Evolutionary conservation across 2,113 vertebrate genomes (phyloP).

Genomic region (Desmodus rotundus): DNA sequence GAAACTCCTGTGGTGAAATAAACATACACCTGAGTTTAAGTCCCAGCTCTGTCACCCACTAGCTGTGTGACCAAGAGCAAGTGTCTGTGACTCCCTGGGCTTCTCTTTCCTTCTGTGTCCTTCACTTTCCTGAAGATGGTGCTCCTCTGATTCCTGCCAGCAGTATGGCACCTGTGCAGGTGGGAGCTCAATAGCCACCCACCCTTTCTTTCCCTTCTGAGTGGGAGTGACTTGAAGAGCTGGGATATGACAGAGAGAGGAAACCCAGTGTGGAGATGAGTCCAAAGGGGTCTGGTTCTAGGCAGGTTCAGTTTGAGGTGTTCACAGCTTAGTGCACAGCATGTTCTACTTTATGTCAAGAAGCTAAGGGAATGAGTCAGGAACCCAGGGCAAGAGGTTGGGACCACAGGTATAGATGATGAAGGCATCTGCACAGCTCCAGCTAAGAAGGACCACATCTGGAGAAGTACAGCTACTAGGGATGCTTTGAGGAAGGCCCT

Average conservation of each 20-base stretch:
- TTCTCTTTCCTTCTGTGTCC: not conserved
- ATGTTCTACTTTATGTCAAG: not conserved
- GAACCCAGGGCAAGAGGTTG: not conserved
- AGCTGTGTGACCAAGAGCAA: not conserved
- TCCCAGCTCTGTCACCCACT: not conserved
- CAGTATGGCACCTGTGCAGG: not conserved
- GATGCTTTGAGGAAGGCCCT: not conserved
- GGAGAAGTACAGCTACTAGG: not conserved
- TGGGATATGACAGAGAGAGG: not conserved
- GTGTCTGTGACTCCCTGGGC: not conserved
- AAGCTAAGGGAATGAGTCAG: not conserved
- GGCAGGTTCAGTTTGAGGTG: not conserved
- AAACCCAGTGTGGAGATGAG: not conserved
- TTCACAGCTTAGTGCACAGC: not conserved
- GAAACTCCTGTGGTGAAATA: not conserved
- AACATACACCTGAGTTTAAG: not conserved
- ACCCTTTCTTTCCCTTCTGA: no score
- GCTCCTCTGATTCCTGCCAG: not conserved
- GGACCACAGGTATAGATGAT: not conserved
- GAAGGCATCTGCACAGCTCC: not conserved
- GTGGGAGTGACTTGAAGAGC: not conserved
- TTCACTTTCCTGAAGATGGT: not conserved
- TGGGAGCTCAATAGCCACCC: accelerated
- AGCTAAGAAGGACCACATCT: not conserved
- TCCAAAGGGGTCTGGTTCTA: not conserved